Evolutionary conservation across 2,797 vertebrate species (phyloP).

Genomic region (Brachyalestes nurse): DNA sequence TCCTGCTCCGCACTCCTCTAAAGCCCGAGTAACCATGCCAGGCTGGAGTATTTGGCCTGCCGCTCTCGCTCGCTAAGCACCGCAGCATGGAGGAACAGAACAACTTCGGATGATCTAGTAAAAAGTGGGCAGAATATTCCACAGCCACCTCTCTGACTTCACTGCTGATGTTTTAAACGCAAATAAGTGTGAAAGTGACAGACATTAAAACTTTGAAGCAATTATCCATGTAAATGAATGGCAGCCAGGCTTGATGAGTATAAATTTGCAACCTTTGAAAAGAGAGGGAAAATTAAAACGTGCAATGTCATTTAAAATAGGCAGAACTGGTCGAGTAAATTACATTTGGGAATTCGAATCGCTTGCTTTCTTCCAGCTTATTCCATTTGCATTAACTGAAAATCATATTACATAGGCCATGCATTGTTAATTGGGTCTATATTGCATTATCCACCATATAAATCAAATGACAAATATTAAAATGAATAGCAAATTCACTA

Average conservation of each 20-base stretch:
- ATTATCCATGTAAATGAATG: constrained; percentile 88
- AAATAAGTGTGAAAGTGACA: constrained; percentile 77
- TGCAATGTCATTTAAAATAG: constrained; percentile 89
- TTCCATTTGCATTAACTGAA: constrained; percentile 87
- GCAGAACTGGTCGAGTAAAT: constrained; percentile 84
- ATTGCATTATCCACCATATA: constrained; percentile 91
- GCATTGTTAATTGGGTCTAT: constrained; percentile 90
- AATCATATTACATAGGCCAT: constrained; percentile 89
- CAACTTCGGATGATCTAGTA: constrained; percentile 15
- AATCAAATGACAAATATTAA: constrained; percentile 93
- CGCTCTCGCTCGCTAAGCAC: constrained; percentile 53
- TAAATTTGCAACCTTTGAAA: constrained; percentile 83
- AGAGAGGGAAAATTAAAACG: constrained; percentile 81
- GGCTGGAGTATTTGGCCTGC: constrained; percentile 49
- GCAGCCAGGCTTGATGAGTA: constrained; percentile 83
- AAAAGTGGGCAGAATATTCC: constrained; percentile 42
- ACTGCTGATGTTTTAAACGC: constrained; percentile 76
- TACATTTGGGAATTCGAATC: constrained; percentile 87
- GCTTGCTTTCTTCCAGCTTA: constrained; percentile 78
- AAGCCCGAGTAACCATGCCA: constrained; percentile 47
- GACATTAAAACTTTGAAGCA: constrained; percentile 83
- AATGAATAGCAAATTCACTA: constrained; percentile 92
- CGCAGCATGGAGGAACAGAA: constrained; percentile 13
- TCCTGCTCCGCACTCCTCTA: constrained; percentile 46
- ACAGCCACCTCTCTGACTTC: constrained; percentile 66